These are phyloP conservation scores for Steinernema khuongi DNA, from an alignment of 1,140 invertebrate genomes.

Conservation along the genomic window DNA sequence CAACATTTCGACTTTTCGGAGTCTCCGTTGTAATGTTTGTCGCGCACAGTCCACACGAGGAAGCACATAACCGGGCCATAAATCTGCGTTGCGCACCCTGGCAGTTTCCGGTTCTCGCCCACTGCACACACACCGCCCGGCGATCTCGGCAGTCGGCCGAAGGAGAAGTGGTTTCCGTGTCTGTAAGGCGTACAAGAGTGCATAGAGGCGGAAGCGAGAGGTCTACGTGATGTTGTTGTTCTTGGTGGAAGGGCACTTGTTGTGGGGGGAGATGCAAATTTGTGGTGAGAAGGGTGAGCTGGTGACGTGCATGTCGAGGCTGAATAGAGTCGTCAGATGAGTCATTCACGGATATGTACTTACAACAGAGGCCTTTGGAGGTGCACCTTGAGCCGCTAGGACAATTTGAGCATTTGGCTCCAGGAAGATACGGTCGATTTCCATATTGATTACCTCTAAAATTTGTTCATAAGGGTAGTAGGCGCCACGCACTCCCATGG, in stretches of 20 bases:
- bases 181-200: not conserved
- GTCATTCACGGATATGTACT: not conserved
- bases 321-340: not conserved
- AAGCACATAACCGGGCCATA: not conserved
- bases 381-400: not conserved
- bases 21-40: not conserved
- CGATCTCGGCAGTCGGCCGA: not conserved
- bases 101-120: slow-evolving; percentile 10
- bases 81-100: not conserved
- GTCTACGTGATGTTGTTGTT: not conserved
- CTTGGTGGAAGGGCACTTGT: not conserved
- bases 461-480: not conserved
- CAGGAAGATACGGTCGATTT: not conserved
- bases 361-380: not conserved
- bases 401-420: not conserved
- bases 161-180: not conserved
- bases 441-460: not conserved
- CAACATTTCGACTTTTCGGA: not conserved
- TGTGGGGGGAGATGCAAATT: not conserved
- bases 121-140: not conserved
- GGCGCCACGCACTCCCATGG: not conserved
- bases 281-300: not conserved
- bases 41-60: not conserved
- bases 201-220: not conserved
- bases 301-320: not conserved